Base-by-base conservation (phyloP, 2,113 vertebrate species). In the Pluvianellus socialis region DNA sequence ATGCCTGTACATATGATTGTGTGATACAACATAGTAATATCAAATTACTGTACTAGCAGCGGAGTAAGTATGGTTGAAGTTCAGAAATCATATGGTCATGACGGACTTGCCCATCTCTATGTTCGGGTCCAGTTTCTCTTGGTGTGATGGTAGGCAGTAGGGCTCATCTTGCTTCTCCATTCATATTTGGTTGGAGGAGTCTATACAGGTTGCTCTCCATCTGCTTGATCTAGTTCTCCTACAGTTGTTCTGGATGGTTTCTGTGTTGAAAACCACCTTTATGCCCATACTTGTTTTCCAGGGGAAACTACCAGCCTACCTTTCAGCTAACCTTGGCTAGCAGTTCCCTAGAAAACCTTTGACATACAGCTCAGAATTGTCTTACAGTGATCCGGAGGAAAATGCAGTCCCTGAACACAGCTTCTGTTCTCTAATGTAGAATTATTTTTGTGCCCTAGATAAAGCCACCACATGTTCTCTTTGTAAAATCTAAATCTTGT, bases 71-170 rank as follows among this genome's bases (percentile, higher is more conserved):
- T 52, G 42, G 21, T 22, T 38, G 19, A n/a, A 49, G 35, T 55
- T 83, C 15, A 55, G 42, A 61, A 87, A 35, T 76, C 9, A 16
- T n/a, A 8, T 12, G 30, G 49, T 87, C 59, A n/a, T 12, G 17
- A 13, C 0, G 0, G n/a, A 17, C 38, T 71, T 67, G 23, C 21
- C 21, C 15, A 33, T 49, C 12, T 72, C 14, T 71, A 0, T 13
- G 23, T 55, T 61, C 21, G 35, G 2, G 15, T 86, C 42, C 24
- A 33, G n/a, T 24, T 49, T 65, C 18, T 65, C 58, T n/a, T 52
- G 4, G 35, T 65, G 33, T 65, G 33, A 65, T 28, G 2, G 15
- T 20, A 28, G 30, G 44, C 67, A 35, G 12, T 1, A 5, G 47
- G 24, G 1, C 7, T 86, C 53, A 7, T 63, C 27, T 83, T 20